Evolutionary conservation across 2,888 invertebrate species (phyloP).

Genomic region (Hirtodrosophila duncani): DNA sequence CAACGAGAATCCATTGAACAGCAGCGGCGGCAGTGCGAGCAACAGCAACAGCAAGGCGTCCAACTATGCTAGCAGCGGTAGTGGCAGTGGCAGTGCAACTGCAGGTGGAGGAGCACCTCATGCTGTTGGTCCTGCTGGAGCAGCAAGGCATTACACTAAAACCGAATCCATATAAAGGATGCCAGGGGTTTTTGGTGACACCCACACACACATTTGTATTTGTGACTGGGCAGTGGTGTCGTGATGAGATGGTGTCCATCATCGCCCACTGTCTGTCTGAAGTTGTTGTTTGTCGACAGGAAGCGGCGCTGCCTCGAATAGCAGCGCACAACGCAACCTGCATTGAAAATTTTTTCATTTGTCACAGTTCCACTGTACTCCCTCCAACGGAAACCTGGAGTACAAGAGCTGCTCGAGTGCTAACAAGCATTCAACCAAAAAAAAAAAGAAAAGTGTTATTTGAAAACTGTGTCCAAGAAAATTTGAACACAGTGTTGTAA

Average conservation of each 20-base stretch:
- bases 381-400: constrained; percentile 11
- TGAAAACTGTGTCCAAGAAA: constrained; percentile 38
- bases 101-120: too few species aligned
- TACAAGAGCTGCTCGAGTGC: constrained; percentile 41
- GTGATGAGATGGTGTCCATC: constrained; percentile 21
- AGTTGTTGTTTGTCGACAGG: constrained; percentile 69
- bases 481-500: constrained; percentile 43
- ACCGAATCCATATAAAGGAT: constrained; percentile 77
- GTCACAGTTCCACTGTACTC: constrained; percentile 52
- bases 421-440: too few species aligned
- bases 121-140: constrained; percentile 35
- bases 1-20: constrained; percentile 38
- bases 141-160: constrained; percentile 74
- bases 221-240: constrained; percentile 46
- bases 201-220: constrained; percentile 62
- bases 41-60: constrained; percentile 14
- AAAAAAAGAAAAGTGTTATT: too few species aligned
- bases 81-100: constrained; percentile 42
- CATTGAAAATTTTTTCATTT: constrained; percentile 62
- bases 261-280: constrained; percentile 17
- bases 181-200: constrained; percentile 25
- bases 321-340: constrained; percentile 41
- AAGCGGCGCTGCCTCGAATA: constrained; percentile 18
- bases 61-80: constrained; percentile 17
- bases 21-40: constrained; percentile 29